Evolutionary conservation across 2,888 invertebrate genomes (phyloP).

Genomic region (Morpho helenor): DNA sequence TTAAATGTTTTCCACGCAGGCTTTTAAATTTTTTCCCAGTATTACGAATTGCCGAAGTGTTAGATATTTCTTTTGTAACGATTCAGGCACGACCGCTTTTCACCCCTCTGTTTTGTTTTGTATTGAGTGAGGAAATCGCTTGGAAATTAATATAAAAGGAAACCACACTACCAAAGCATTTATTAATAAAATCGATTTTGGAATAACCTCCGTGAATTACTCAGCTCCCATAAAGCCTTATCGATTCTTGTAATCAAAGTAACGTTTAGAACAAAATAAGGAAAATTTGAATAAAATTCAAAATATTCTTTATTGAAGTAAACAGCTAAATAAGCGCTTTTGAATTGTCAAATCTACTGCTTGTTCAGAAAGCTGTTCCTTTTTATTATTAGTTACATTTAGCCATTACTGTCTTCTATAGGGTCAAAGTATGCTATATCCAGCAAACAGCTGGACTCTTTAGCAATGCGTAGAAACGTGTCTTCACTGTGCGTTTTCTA

Average conservation of each 20-base stretch:
- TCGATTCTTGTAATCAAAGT: neutral
- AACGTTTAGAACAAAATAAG: too few relatives aligned
- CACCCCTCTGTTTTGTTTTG: constrained; percentile 17
- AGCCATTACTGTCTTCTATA: too few relatives aligned
- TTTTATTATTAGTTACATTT: too few relatives aligned
- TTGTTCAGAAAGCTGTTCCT: too few relatives aligned
- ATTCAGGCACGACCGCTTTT: constrained; percentile 25
- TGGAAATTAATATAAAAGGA: constrained; percentile 16
- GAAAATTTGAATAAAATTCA: too few relatives aligned
- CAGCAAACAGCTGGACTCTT: too few relatives aligned
- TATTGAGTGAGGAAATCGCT: constrained; percentile 15
- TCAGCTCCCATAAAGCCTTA: neutral
- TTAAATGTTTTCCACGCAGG: constrained; percentile 14
- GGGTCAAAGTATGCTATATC: too few relatives aligned
- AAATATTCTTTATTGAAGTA: too few relatives aligned
- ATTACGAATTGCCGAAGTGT: constrained; percentile 30
- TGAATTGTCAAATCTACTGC: too few relatives aligned
- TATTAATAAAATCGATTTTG: neutral
- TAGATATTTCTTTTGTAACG: constrained; percentile 29
- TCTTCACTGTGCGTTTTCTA: too few relatives aligned
- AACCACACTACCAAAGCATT: neutral
- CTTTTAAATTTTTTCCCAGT: constrained; percentile 35
- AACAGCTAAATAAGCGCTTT: too few relatives aligned
- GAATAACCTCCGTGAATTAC: neutral
- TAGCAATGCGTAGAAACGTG: too few relatives aligned